These are phyloP conservation scores for Scalopus aquaticus DNA, from an alignment of 2,113 vertebrate species.

Conservation along the genomic window DNA sequence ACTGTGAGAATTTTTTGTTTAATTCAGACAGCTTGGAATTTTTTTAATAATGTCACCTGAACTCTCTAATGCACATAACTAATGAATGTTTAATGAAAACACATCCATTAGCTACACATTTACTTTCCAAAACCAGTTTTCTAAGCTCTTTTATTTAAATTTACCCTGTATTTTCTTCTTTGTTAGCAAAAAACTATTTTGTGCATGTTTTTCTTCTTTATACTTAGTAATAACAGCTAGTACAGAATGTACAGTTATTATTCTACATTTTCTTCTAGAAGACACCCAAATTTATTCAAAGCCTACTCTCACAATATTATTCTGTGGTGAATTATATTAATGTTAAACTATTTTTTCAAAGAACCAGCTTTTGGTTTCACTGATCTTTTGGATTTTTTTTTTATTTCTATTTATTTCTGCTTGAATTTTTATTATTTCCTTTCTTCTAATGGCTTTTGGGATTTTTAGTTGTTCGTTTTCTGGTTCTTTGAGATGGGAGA, in stretches of 20 bases:
- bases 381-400: too few relatives aligned
- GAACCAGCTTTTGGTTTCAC: too few relatives aligned
- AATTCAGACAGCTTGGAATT: not conserved
- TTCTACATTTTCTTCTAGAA: too few relatives aligned
- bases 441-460: too few relatives aligned
- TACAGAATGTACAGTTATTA: not conserved
- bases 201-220: not conserved
- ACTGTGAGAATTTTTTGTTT: not conserved
- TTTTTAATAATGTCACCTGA: not conserved
- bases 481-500: too few relatives aligned
- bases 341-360: too few relatives aligned
- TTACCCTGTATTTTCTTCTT: not conserved
- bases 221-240: not conserved
- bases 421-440: too few relatives aligned
- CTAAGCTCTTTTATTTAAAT: not conserved
- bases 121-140: not conserved
- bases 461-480: too few relatives aligned
- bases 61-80: not conserved
- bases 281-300: too few relatives aligned
- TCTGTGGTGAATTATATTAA: too few relatives aligned
- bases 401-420: too few relatives aligned
- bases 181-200: not conserved
- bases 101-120: not conserved
- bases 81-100: not conserved
- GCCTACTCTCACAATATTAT: too few relatives aligned